Conservation (phyloP, 2,888 invertebrate species). For the Polydrusus pterygomalis region DNA sequence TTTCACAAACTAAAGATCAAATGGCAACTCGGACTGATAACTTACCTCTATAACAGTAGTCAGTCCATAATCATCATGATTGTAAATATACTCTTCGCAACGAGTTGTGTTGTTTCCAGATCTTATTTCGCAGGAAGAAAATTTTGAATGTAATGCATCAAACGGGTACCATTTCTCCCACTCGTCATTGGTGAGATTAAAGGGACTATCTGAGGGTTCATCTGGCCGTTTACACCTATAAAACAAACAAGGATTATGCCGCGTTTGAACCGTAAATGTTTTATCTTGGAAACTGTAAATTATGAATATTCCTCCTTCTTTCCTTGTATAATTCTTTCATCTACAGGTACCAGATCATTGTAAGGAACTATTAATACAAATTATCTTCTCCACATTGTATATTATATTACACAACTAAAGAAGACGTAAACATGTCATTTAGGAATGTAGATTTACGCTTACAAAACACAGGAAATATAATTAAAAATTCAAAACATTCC, state of each 20-base stretch:
- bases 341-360: too few species aligned
- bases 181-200: slow-evolving; percentile 70
- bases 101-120: slow-evolving; percentile 69
- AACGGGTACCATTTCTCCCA: slow-evolving; percentile 75
- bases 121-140: slow-evolving; percentile 74
- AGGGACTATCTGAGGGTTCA: slow-evolving; percentile 74
- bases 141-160: slow-evolving; percentile 70
- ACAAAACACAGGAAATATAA: slow-evolving; percentile 15
- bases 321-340: too few species aligned
- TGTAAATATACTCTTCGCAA: slow-evolving; percentile 78
- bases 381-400: neutral
- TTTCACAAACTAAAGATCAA: too few species aligned
- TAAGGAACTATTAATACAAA: neutral
- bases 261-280: too few species aligned
- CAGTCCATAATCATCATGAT: slow-evolving; percentile 75
- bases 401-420: slow-evolving; percentile 2
- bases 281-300: too few species aligned
- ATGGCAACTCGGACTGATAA: too few species aligned
- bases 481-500: slow-evolving; percentile 16
- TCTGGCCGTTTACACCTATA: slow-evolving; percentile 76
- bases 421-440: slow-evolving; percentile 5
- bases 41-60: slow-evolving; percentile 80
- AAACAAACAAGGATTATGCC: neutral
- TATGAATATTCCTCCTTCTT: too few species aligned
- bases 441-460: neutral